Evolutionary conservation across 2,113 vertebrate genomes (phyloP).

Genomic region (Chionomys nivalis): DNA sequence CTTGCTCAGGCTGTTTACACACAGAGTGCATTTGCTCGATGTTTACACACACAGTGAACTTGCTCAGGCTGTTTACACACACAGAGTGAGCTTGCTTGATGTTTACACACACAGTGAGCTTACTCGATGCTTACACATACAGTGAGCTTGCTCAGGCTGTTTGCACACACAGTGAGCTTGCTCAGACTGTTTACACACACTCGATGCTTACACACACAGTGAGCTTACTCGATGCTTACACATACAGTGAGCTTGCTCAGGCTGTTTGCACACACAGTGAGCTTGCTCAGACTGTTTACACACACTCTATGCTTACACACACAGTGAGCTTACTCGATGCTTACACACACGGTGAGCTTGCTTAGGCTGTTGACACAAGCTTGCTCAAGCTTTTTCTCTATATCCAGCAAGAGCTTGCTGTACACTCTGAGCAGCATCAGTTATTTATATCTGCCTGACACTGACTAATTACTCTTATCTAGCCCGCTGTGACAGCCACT

Average conservation of each 20-base stretch:
- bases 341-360: not conserved
- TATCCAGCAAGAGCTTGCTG: not conserved
- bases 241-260: not conserved
- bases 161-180: not conserved
- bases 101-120: not conserved
- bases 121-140: not conserved
- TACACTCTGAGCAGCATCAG: constrained; percentile 75
- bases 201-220: too few relatives aligned
- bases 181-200: not conserved
- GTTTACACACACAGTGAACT: not conserved
- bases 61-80: not conserved
- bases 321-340: not conserved
- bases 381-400: not conserved
- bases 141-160: not conserved
- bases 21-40: not conserved
- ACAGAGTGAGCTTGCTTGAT: not conserved
- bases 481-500: constrained; percentile 71
- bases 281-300: not conserved
- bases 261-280: not conserved
- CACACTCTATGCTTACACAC: not conserved
- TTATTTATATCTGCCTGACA: constrained; percentile 86
- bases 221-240: too few relatives aligned
- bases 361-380: not conserved
- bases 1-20: not conserved
- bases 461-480: constrained; percentile 87